Base-by-base conservation (phyloP, 64 coral and sea anemone species). In the Montipora foliosa region DNA sequence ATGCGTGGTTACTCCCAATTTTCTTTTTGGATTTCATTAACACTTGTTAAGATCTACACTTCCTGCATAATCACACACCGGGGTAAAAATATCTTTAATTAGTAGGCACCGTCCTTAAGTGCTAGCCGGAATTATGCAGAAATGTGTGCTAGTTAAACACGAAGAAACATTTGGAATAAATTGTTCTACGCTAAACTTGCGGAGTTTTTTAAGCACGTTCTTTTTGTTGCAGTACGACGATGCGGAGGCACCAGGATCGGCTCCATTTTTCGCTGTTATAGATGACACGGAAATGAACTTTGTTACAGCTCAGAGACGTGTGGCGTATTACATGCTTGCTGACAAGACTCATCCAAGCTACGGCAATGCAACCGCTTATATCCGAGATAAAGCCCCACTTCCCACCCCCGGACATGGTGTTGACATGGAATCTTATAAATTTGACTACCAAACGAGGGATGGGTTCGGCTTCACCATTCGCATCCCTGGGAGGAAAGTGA, bases 391-490 rank as follows among this genome's bases (percentile, higher is more conserved):
- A 20, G 48, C 22, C 13, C 70, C 52, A 74, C 69, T 17, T 21
- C 55, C 44, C 68, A 20, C 2, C 47, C 52, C 49, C 2, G 45
- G 61, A 49, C 45, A 64, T 15, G 45, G 53, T 73, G 66, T 61
- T 71, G 59, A 93, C 51, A 45, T 91, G 84, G 95, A 94, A 57
- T 97, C 95, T 14, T 82, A 94, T 49, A 97, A 95, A 37, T 87
- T 97, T 37, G 93, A 95, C 50, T 82, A 95, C 60, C 79, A 85
- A 1, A 76, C 88, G 44, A 93, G 95, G 9, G 95, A 90, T 11
- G 95, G 95, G 12, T 97, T 94, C 49, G 95, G 95, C 37, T 97
- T 97, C 44, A 89, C 95, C 0, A 59, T 97, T 58, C 82, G 93
- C 17, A 90, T 97, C 44, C 95, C 95, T 19, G 89, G 82, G 37